Evolutionary conservation across 2,113 vertebrate species (phyloP).

Genomic region (Colius striatus): DNA sequence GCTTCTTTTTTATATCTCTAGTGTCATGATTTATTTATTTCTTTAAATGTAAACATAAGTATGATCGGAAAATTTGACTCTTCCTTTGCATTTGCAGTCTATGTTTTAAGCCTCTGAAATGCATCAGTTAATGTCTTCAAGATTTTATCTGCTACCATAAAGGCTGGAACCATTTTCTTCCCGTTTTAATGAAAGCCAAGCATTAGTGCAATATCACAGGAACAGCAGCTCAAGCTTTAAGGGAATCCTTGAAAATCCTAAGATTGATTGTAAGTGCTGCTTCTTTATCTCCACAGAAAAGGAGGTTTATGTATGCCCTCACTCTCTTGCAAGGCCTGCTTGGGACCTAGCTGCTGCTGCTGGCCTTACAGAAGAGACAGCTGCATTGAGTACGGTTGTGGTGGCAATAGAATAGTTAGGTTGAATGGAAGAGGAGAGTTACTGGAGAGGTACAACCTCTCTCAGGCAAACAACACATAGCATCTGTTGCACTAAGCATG

Average conservation of each 20-base stretch:
- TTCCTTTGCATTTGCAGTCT: not conserved
- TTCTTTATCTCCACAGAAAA: not conserved
- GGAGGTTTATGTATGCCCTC: not conserved
- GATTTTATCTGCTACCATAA: not conserved
- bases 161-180: not conserved
- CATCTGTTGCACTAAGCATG: not conserved
- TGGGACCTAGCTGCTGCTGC: not conserved
- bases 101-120: not conserved
- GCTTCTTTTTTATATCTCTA: not conserved
- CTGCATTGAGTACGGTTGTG: rapidly evolving
- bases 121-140: not conserved
- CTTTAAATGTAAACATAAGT: not conserved
- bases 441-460: not conserved
- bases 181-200: not conserved
- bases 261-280: not conserved
- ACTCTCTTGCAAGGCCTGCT: not conserved
- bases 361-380: not conserved
- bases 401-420: not conserved
- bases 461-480: not conserved
- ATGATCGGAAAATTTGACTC: not conserved
- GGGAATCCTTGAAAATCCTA: not conserved
- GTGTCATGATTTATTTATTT: not conserved
- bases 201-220: not conserved
- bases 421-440: not conserved
- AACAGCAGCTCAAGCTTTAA: not conserved